phyloP scores from a whole-genome alignment of 2,113 vertebrate species.

The Petroica traversi region DNA sequence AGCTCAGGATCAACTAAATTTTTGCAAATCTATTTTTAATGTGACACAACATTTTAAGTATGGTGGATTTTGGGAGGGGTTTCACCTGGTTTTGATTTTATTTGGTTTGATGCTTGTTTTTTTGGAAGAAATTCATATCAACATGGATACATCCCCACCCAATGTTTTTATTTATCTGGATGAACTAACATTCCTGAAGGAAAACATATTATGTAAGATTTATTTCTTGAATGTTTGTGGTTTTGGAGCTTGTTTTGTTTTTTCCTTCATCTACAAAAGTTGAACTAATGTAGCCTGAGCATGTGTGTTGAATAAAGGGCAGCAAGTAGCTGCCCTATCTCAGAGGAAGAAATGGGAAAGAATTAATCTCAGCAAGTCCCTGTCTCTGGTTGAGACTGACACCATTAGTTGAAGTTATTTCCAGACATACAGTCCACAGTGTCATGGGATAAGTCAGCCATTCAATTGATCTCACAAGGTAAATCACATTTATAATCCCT shows the following conservation, averaged over 20 bases:
- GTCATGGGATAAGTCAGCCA: not conserved
- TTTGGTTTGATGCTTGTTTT: not conserved
- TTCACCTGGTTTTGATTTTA: not conserved
- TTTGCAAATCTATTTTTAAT: not conserved
- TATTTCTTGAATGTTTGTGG: not conserved
- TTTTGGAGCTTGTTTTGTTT: not conserved
- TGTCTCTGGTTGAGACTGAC: not conserved
- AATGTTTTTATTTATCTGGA: not conserved
- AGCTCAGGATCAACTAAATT: not conserved
- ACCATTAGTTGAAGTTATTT: not conserved
- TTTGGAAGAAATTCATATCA: not conserved
- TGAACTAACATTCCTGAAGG: not conserved
- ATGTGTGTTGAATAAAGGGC: not conserved
- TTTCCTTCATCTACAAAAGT: not conserved
- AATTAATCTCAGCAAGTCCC: not conserved
- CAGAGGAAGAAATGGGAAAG: not conserved
- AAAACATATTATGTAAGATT: not conserved
- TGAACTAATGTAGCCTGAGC: not conserved
- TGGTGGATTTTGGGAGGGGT: rapidly evolving
- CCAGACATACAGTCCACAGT: not conserved
- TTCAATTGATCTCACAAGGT: not conserved
- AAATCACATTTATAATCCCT: not conserved
- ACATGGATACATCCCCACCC: not conserved
- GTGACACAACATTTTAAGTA: not conserved
- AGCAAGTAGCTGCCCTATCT: not conserved